Conservation (phyloP, 2,888 invertebrate genomes). For the Tetheella fluctuosa region DNA sequence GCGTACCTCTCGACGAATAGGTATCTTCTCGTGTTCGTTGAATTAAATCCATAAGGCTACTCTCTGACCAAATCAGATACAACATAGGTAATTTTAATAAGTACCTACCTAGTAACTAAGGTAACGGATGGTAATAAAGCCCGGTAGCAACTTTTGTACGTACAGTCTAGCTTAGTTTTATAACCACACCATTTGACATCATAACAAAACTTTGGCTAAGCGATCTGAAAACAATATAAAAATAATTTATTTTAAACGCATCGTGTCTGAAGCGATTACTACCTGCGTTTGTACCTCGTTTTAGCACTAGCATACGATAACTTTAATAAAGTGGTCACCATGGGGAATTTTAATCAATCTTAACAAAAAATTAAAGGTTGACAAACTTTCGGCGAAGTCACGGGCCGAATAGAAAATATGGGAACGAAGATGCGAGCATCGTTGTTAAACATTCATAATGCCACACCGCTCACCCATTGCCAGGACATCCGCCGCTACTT, state of each 20-base stretch:
- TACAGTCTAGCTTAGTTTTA: not conserved
- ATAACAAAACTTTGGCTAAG: not conserved
- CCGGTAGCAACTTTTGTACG: too few relatives aligned
- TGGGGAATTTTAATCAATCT: slow-evolving; percentile 50
- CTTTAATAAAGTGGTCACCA: slow-evolving; percentile 14
- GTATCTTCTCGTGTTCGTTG: too few relatives aligned
- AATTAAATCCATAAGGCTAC: too few relatives aligned
- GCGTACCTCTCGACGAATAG: too few relatives aligned
- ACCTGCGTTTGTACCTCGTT: not conserved
- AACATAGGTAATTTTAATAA: too few relatives aligned
- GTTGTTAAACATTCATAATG: slow-evolving; percentile 80
- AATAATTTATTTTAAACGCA: not conserved
- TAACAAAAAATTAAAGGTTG: slow-evolving; percentile 79
- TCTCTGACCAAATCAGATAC: too few relatives aligned
- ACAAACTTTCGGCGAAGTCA: slow-evolving; percentile 81
- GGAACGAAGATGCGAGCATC: slow-evolving; percentile 71
- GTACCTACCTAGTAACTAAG: too few relatives aligned
- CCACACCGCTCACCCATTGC: slow-evolving; percentile 79
- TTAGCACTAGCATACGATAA: slow-evolving; percentile 8
- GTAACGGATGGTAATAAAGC: too few relatives aligned
- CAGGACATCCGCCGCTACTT: slow-evolving; percentile 82
- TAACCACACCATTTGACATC: not conserved
- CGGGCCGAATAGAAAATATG: slow-evolving; percentile 79
- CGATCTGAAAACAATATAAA: not conserved
- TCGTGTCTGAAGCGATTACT: not conserved